A percentile compares a stretch with the other conserved stretches of the same genome.
These are phyloP conservation scores for Astropecten irregularis DNA, from an alignment of 53 echinoderm and acorn worm species.

Conservation along the genomic window DNA sequence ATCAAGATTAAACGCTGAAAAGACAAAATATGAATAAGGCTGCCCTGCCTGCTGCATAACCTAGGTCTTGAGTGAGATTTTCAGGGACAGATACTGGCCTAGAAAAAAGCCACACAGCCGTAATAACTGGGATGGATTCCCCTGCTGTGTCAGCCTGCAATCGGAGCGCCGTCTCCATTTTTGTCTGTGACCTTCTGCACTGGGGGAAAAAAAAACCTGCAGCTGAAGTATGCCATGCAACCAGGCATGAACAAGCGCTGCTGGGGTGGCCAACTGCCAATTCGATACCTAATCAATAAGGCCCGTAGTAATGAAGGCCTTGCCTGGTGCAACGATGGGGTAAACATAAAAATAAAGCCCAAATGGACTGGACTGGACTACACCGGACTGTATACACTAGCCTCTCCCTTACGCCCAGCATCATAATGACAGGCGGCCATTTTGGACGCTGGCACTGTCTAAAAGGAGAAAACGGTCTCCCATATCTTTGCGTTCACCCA, in stretches of 20 bases:
- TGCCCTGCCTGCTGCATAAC: too few species aligned
- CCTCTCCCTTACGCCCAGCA: neutral
- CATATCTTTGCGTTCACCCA: neutral
- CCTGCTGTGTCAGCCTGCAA: constrained; percentile 42
- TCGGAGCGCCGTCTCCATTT: constrained; percentile 34
- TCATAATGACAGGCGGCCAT: constrained; percentile 24
- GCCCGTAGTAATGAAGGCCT: constrained; percentile 52
- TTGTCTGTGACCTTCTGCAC: constrained; percentile 62
- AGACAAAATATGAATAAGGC: too few species aligned
- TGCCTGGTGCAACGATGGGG: constrained; percentile 23
- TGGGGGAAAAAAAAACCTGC: constrained; percentile 5
- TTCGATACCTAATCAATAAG: constrained; percentile 47
- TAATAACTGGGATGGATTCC: constrained; percentile 18
- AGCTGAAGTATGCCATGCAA: constrained; percentile 54
- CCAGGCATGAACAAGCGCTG: constrained; percentile 38
- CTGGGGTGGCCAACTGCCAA: constrained; percentile 18
- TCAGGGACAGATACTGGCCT: too few species aligned
- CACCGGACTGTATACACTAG: too few species aligned
- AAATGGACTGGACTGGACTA: too few species aligned
- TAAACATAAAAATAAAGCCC: constrained; percentile 44
- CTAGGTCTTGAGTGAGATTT: too few species aligned
- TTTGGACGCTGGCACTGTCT: neutral
- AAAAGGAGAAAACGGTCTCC: constrained; percentile 2
- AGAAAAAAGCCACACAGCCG: too few species aligned
- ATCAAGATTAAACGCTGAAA: too few species aligned